Evolutionary conservation across 2,797 vertebrate species (phyloP).

Genomic region (Sitta carolinensis): DNA sequence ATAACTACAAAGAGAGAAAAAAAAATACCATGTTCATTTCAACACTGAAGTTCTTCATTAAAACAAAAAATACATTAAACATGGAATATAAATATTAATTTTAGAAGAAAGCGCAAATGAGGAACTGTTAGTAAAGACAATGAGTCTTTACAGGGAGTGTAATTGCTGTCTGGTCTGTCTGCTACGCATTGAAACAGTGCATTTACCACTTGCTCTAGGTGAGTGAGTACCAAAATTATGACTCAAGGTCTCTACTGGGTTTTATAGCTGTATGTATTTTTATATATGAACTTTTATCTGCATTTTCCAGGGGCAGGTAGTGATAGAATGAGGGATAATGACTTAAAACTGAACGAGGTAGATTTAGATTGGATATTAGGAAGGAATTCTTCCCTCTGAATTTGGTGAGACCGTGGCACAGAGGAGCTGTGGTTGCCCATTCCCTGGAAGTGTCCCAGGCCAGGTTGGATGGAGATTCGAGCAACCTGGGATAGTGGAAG

Average conservation of each 20-base stretch:
- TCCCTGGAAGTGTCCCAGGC: neutral
- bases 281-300: neutral
- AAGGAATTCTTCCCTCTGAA: neutral
- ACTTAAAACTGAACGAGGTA: accelerated
- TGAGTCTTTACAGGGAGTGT: neutral
- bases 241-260: neutral
- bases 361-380: neutral
- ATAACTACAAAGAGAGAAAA: neutral
- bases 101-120: neutral
- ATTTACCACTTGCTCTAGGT: neutral
- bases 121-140: neutral
- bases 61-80: neutral
- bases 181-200: neutral
- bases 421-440: neutral
- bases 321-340: neutral
- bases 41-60: neutral
- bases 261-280: neutral
- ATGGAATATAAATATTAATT: neutral
- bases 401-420: neutral
- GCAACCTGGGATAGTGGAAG: accelerated
- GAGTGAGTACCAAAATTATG: neutral
- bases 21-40: neutral
- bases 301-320: neutral
- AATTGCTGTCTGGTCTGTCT: neutral
- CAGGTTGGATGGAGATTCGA: accelerated